Evolutionary conservation across 2,797 vertebrate genomes (phyloP), one percentile per base, ranked within the genome.

Genomic region (Clamator glandarius): DNA sequence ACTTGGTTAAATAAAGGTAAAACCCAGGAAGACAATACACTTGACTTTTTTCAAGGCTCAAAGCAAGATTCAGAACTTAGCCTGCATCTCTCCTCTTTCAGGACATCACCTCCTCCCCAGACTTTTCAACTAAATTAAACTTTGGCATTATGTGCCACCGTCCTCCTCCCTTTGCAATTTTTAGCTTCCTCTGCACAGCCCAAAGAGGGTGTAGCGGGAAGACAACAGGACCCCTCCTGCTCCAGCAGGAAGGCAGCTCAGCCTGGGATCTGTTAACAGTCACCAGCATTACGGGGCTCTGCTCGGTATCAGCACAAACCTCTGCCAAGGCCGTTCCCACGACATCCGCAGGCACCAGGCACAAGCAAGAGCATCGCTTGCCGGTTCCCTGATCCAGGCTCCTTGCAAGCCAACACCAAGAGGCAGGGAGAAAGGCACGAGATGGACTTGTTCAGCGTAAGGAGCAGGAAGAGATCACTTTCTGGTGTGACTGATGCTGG

Each of bases 371-470:
- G 29, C 55, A 51, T n/a, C 8, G 0, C 42, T 35, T 19, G 62
- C 35, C 25, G 13, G 28, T 44, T 44, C 55, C 42, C 42, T 11
- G 31, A 25, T 24, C 33, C 1, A 3, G 48, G 54, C 54, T 73
- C 15, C 18, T 26, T 21, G 19, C 9, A 6, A 55, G 11, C 29
- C 26, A 28, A 14, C 50, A 28, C 25, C 50, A 28, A 25, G 13
- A 15, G 26, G 25, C 50, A 51, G 50, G 14, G 26, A 28, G 25
- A 51, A 25, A 17, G 52, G 41, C 48, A 28, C 33, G 28, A 8
- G 11, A 28, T 3, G 5, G 75, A 79, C 13, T 42, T 2, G 0
- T 23, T 67, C 21, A 15, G 73, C 6, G 0, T 5, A 4, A 0
- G 20, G 12, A 84, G 25, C 52, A 31, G 29, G 25, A 11, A 72